phyloP scores from a whole-genome alignment of 2,797 vertebrate species.

The Eulemur coronatus region DNA sequence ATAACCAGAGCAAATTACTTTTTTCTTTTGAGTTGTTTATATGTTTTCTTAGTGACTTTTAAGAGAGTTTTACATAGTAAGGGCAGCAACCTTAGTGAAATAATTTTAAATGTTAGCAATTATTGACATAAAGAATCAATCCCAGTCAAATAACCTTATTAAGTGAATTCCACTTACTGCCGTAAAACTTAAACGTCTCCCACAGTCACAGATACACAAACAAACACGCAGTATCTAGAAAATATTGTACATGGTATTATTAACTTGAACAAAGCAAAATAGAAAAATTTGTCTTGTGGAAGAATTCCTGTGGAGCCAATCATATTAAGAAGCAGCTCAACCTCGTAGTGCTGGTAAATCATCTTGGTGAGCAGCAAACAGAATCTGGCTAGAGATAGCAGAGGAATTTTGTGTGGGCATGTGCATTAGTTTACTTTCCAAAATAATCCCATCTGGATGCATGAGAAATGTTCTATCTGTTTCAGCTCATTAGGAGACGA shows the following conservation, averaged over 20 bases:
- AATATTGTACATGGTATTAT: not conserved
- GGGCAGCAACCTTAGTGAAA: not conserved
- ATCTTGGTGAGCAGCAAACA: constrained; percentile 59
- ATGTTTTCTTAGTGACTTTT: not conserved
- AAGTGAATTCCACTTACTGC: not conserved
- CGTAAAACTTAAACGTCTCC: not conserved
- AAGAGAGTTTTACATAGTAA: constrained; percentile 12
- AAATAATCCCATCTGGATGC: constrained; percentile 73
- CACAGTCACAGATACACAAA: not conserved
- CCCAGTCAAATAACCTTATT: not conserved
- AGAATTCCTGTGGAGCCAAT: constrained; percentile 19
- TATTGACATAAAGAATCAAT: not conserved
- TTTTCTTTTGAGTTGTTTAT: not conserved
- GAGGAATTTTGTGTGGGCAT: constrained; percentile 69
- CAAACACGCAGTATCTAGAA: constrained; percentile 9
- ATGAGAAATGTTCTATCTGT: constrained; percentile 70
- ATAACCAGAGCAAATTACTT: constrained; percentile 12
- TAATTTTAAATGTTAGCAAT: constrained; percentile 24
- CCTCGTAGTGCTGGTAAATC: constrained; percentile 48
- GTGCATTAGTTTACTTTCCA: constrained; percentile 70
- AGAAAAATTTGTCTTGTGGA: constrained; percentile 5
- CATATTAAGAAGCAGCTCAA: not conserved
- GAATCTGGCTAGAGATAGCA: constrained; percentile 64
- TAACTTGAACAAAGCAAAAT: constrained; percentile 4
- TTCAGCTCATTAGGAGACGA: constrained; percentile 77